Evolutionary conservation across 2,888 invertebrate genomes (phyloP), one percentile per base, ranked within the genome.

Genomic region (Psylliodes chrysocephalus): DNA sequence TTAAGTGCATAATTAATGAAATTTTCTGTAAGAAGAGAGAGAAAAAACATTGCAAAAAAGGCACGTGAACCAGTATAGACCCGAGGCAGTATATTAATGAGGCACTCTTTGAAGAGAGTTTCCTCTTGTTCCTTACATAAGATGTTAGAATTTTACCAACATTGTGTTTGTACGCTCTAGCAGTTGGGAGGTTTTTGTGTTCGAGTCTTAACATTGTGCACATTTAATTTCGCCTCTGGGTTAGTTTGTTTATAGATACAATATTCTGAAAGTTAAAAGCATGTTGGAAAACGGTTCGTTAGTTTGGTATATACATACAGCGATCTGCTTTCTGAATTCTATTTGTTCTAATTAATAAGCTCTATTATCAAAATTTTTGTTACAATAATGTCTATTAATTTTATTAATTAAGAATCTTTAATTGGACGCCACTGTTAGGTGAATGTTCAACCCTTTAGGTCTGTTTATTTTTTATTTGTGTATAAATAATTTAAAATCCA

Each of bases 121-220:
- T 71, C 68, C 62, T 53, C 57, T 54, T 59, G 59, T 59, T 63
- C 47, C 38, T 40, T 72, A 76, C 75, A 78, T 77, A 79, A 80
- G 79, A 80, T 80, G 78, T 78, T 78, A 76, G 73, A 75, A 78
- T 79, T 79, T 79, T 78, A 78, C 71, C 72, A 74, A 79, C 78
- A 77, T 78, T 78, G 78, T 79, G 77, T 77, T 71, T 74, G 67
- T 76, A 76, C 79, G 78, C 77, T 75, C 71, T 69, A 72, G 69
- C 68, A 75, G 77, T 73, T 76, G 74, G 69, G n/a, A 52, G 71
- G 73, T 78, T 79, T 78, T 78, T 77, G 77, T 75, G 71, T 68
- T 72, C 71, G 67, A 63, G 64, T 68, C 69, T 69, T 66, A 75
- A 78, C 78, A 77, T 69, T 76, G 73, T 69, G 75, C 76, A 75